Evolutionary conservation across 2,888 invertebrate genomes (phyloP).

Genomic region (Machimus atricapillus): DNA sequence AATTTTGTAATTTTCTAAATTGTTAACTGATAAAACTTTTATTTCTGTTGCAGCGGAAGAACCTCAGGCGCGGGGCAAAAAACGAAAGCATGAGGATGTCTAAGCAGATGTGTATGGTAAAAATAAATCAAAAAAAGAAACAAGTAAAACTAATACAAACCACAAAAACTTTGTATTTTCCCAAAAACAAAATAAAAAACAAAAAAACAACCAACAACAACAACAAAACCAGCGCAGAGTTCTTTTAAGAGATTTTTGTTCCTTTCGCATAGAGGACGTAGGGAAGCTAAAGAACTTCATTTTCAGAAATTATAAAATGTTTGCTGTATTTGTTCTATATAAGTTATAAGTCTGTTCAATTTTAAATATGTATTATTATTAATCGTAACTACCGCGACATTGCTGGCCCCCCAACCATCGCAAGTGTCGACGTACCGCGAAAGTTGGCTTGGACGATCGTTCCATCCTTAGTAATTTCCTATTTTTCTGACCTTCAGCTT

Average conservation of each 20-base stretch:
- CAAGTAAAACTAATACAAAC: constrained; percentile 40
- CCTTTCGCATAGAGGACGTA: constrained; percentile 30
- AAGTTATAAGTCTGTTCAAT: constrained; percentile 47
- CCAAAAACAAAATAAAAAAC: constrained; percentile 33
- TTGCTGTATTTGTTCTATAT: constrained; percentile 45
- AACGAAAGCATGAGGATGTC: constrained; percentile 72
- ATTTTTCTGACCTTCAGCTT: neutral
- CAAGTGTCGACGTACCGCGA: neutral
- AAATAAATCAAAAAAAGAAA: constrained; percentile 37
- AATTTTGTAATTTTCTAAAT: neutral
- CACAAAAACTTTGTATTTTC: constrained; percentile 40
- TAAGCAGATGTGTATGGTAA: constrained; percentile 50
- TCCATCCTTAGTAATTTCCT: neutral
- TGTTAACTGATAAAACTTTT: neutral
- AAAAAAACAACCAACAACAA: constrained; percentile 28
- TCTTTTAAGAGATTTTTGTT: constrained; percentile 35
- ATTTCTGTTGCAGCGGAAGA: constrained; percentile 52
- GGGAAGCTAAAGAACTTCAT: constrained; percentile 23
- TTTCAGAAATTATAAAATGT: constrained; percentile 37
- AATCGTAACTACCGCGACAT: constrained; percentile 22
- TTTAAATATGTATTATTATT: constrained; percentile 41
- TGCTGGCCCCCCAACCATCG: neutral
- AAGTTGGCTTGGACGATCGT: neutral
- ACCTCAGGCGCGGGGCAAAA: constrained; percentile 71
- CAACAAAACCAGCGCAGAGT: constrained; percentile 38